A percentile compares a stretch with the other conserved stretches of the same genome.
Evolutionary conservation across 2,113 vertebrate species (phyloP).

Genomic region (Cyprinodon tularosa): DNA sequence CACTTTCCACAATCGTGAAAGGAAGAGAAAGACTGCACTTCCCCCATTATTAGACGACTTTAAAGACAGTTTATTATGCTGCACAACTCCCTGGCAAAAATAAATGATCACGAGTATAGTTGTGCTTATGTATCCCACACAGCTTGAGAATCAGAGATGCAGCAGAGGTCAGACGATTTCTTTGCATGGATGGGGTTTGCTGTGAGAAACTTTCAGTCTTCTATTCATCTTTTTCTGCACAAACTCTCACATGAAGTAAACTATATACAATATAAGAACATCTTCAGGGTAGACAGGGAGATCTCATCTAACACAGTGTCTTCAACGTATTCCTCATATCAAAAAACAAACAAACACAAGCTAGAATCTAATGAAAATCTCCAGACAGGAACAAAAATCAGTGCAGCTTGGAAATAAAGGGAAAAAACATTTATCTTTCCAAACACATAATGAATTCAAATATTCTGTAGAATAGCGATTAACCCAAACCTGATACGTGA

Average conservation of each 20-base stretch:
- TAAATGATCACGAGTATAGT: slow-evolving; percentile 11
- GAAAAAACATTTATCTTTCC: slow-evolving; percentile 8
- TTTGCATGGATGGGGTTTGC: background rate
- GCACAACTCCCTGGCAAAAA: slow-evolving; percentile 12
- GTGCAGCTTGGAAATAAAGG: slow-evolving; percentile 20
- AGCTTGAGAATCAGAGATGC: background rate
- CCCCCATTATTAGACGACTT: background rate
- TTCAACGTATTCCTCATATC: slow-evolving; percentile 19
- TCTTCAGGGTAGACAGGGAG: background rate
- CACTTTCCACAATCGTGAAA: slow-evolving; percentile 18
- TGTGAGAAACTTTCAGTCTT: slow-evolving; percentile 8
- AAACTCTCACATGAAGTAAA: background rate
- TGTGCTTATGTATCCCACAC: background rate
- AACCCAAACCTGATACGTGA: background rate
- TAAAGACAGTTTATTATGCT: background rate
- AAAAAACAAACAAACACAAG: slow-evolving; percentile 5
- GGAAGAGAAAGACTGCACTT: slow-evolving; percentile 6
- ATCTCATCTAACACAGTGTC: slow-evolving; percentile 11
- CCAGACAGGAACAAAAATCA: slow-evolving; percentile 13
- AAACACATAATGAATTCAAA: background rate
- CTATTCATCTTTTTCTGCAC: background rate
- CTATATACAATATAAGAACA: background rate
- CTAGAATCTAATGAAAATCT: background rate
- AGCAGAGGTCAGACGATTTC: too few relatives aligned
- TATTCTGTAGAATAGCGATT: background rate